A percentile compares a stretch with the other conserved stretches of the same genome.
Conservation (phyloP, 2,797 vertebrate species). For the Amblyopsis hoosieri region DNA sequence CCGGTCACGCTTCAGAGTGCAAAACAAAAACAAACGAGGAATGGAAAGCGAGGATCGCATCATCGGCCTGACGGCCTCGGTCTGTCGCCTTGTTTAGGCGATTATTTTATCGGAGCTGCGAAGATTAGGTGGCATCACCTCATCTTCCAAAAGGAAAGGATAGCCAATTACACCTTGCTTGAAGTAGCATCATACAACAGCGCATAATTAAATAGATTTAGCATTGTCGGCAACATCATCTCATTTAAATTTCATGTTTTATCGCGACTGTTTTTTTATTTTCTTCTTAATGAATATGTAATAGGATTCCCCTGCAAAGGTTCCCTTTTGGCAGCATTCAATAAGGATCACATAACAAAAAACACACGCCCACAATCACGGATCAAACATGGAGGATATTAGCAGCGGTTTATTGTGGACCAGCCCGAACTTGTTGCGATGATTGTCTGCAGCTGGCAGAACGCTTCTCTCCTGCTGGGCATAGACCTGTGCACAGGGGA, state of each 20-base stretch:
- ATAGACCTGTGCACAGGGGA: slow-evolving; percentile 67
- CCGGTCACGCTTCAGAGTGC: slow-evolving; percentile 48
- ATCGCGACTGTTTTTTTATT: not conserved
- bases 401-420: slow-evolving; percentile 88
- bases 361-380: slow-evolving; percentile 62
- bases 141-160: slow-evolving; percentile 4
- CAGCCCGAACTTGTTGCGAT: slow-evolving; percentile 89
- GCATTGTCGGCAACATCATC: not conserved
- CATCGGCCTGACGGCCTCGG: slow-evolving; percentile 1
- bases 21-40: slow-evolving; percentile 61
- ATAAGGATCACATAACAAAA: not conserved
- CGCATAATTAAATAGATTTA: not conserved
- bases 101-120: not conserved
- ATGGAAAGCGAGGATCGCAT: slow-evolving; percentile 43
- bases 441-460: slow-evolving; percentile 88
- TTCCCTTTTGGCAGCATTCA: slow-evolving; percentile 7
- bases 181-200: slow-evolving; percentile 1
- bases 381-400: slow-evolving; percentile 86
- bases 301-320: slow-evolving; percentile 16
- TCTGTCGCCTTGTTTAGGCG: slow-evolving; percentile 23
- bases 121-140: slow-evolving; percentile 7
- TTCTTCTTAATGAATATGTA: not conserved
- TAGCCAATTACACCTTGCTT: slow-evolving; percentile 15
- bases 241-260: not conserved
- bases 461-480: slow-evolving; percentile 90